Percentiles rank a stretch among this genome's conserved stretches.
Evolutionary conservation across 2,888 invertebrate species (phyloP).

Genomic region (Allacma fusca): DNA sequence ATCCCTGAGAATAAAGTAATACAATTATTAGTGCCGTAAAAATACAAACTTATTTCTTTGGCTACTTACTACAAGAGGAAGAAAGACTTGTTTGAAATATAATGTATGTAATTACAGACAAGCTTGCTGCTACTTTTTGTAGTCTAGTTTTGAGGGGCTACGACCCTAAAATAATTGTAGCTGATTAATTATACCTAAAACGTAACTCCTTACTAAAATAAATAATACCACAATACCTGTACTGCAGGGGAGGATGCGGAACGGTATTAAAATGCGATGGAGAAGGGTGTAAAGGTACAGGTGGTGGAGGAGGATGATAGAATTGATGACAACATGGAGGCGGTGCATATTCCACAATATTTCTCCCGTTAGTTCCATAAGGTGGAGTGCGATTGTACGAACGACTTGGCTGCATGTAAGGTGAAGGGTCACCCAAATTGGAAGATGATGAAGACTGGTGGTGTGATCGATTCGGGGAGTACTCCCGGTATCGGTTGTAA

Average conservation of each 20-base stretch:
- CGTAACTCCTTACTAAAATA: too few species aligned
- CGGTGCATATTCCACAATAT: conserved; percentile 58
- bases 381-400: conserved; percentile 57
- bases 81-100: too few species aligned
- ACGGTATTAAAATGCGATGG: conserved; percentile 61
- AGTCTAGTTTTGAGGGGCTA: too few species aligned
- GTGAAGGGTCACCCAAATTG: conserved; percentile 49
- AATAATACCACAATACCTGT: too few species aligned
- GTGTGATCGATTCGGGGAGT: conserved; percentile 61
- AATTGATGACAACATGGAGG: conserved; percentile 61
- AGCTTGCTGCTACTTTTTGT: too few species aligned
- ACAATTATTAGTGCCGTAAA: too few species aligned
- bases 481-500: conserved; percentile 57
- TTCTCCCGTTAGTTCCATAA: conserved; percentile 54
- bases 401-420: conserved; percentile 56
- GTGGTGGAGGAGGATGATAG: conserved; percentile 60
- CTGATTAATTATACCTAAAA: too few species aligned
- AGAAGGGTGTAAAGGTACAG: conserved; percentile 57
- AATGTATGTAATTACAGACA: too few species aligned
- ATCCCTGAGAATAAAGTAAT: conserved; percentile 51
- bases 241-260: conserved; percentile 61
- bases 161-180: too few species aligned
- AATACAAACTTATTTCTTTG: too few species aligned
- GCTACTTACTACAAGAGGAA: too few species aligned
- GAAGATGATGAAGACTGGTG: conserved; percentile 49